These are phyloP conservation scores for Porphyrio hochstetteri DNA, from an alignment of 2,113 vertebrate species.

Conservation along the genomic window DNA sequence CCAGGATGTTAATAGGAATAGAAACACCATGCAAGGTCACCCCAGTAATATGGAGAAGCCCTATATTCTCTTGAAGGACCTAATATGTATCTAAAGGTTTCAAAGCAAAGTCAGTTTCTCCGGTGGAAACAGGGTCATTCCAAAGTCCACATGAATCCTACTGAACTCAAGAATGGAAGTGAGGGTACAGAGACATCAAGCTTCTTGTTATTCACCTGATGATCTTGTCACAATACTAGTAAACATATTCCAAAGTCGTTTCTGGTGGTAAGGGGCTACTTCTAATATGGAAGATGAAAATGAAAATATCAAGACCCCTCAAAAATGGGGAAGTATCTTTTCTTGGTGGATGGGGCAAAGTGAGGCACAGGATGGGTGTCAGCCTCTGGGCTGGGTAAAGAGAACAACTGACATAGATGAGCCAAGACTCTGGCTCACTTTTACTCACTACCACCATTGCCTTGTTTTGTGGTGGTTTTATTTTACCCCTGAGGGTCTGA, in stretches of 20 bases:
- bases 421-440: background rate
- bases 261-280: background rate
- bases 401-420: background rate
- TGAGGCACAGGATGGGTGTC: background rate
- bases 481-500: conserved; percentile 9
- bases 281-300: background rate
- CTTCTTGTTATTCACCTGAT: background rate
- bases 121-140: background rate
- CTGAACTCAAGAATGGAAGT: background rate
- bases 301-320: background rate
- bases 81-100: background rate
- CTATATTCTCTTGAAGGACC: background rate
- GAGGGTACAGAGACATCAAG: background rate
- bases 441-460: background rate
- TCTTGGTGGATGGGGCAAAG: background rate
- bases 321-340: background rate
- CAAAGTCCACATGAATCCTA: background rate
- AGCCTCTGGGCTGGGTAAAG: background rate
- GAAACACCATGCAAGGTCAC: background rate
- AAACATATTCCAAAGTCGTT: background rate
- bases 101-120: background rate
- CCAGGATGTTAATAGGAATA: background rate
- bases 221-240: background rate
- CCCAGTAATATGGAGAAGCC: background rate
- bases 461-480: background rate